Percentiles rank a stretch among this genome's conserved stretches.
phyloP scores from a whole-genome alignment of 2,888 invertebrate genomes.

The Graphium colonna region DNA sequence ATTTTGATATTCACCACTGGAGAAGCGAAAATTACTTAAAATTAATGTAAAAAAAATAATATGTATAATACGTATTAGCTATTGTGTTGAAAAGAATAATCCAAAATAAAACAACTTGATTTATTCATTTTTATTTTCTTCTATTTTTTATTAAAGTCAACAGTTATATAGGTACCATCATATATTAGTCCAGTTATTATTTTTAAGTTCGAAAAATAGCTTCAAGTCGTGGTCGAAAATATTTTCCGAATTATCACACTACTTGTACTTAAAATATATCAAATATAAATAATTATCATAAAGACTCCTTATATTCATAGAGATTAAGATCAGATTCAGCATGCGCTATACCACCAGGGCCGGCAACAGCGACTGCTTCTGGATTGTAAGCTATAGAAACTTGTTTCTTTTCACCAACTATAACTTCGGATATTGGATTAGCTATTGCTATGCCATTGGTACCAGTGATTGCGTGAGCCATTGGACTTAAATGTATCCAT shows the following conservation, averaged over 20 bases:
- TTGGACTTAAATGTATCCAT: conserved; percentile 77
- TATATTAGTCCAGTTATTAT: not conserved
- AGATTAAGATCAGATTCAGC: conserved; percentile 86
- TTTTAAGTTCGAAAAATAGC: conserved; percentile 49
- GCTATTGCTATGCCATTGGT: conserved; percentile 84
- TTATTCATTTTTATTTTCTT: conserved; percentile 7
- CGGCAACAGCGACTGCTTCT: conserved; percentile 85
- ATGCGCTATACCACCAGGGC: conserved; percentile 87
- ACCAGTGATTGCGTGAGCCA: conserved; percentile 83
- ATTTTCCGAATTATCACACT: conserved; percentile 44
- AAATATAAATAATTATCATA: conserved; percentile 38
- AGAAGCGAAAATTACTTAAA: too few relatives aligned
- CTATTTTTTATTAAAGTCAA: too few relatives aligned
- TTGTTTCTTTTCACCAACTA: conserved; percentile 79
- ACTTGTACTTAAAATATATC: too few relatives aligned
- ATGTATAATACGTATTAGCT: too few relatives aligned
- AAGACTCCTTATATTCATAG: conserved; percentile 53
- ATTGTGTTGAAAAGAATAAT: too few relatives aligned
- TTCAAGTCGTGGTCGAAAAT: conserved; percentile 66
- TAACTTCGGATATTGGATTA: conserved; percentile 83
- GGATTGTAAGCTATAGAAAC: conserved; percentile 84
- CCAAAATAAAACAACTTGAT: conserved; percentile 15
- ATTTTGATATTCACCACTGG: too few relatives aligned
- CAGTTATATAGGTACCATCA: too few relatives aligned
- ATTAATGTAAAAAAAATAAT: too few relatives aligned